Conservation (phyloP, 2,113 vertebrate species). For the Periophthalmus modestus region DNA sequence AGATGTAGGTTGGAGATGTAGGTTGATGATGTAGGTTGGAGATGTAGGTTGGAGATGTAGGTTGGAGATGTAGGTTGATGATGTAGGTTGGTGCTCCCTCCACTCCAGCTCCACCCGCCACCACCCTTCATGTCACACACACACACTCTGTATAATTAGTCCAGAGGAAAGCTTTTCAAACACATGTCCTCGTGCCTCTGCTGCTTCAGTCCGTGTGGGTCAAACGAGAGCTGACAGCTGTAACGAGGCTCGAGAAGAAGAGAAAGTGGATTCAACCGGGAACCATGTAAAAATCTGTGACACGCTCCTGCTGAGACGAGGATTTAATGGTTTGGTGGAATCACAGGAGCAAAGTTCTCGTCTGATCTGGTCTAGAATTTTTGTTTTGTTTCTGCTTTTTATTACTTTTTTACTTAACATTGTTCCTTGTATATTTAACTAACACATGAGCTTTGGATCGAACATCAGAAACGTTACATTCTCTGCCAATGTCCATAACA, state of each 20-base stretch:
- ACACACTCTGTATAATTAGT: constrained; percentile 22
- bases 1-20: too few relatives aligned
- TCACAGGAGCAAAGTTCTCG: background rate
- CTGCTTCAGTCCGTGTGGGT: background rate
- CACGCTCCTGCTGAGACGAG: background rate
- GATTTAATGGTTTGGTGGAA: background rate
- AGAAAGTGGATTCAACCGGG: background rate
- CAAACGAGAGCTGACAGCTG: background rate
- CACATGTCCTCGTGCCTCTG: background rate
- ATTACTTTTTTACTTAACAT: background rate
- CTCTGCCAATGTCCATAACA: too few relatives aligned
- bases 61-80: too few relatives aligned
- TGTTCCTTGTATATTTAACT: too few relatives aligned
- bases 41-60: too few relatives aligned
- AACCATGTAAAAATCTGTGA: background rate
- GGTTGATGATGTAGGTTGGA: too few relatives aligned
- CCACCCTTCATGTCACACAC: constrained; percentile 23
- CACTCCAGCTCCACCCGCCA: constrained; percentile 10
- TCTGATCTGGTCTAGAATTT: background rate
- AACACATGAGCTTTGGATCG: too few relatives aligned
- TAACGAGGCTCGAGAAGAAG: background rate
- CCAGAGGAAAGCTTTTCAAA: constrained; percentile 12
- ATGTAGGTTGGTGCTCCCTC: too few relatives aligned
- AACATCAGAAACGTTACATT: too few relatives aligned
- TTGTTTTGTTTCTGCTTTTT: background rate